Conservation (phyloP, 2,797 vertebrate species). For the Psittacula derbiana region DNA sequence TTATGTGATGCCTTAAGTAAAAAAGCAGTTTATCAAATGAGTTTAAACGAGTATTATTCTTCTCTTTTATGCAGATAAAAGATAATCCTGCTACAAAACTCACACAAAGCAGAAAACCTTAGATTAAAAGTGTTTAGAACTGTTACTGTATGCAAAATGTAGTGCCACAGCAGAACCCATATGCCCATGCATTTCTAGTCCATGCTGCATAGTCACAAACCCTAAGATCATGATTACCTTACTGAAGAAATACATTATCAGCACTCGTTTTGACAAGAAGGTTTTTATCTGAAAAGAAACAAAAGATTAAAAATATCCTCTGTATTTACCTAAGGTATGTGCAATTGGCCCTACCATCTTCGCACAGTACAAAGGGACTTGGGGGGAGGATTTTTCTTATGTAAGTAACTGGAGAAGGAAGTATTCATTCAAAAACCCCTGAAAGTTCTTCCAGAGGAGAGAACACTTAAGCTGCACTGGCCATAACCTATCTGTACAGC, state of each 20-base stretch:
- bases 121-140: background rate
- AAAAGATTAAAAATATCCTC: background rate
- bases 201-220: background rate
- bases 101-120: background rate
- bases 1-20: background rate
- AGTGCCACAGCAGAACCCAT: background rate
- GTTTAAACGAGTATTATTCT: background rate
- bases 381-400: background rate
- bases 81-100: background rate
- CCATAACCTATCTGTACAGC: background rate
- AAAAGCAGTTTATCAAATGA: background rate
- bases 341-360: background rate
- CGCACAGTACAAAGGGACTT: background rate
- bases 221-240: constrained; percentile 84
- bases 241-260: constrained; percentile 96
- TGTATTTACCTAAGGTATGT: background rate
- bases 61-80: background rate
- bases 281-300: constrained; percentile 84
- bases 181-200: background rate
- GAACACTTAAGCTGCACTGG: background rate
- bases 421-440: background rate
- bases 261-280: constrained; percentile 89
- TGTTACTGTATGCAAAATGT: background rate
- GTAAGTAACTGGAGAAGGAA: background rate
- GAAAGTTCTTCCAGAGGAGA: background rate